A percentile compares a stretch with the other conserved stretches of the same genome.
Conservation (phyloP, 30 jellyfish, hydroid and myxozoan species). For the Turritopsis rubra region DNA sequence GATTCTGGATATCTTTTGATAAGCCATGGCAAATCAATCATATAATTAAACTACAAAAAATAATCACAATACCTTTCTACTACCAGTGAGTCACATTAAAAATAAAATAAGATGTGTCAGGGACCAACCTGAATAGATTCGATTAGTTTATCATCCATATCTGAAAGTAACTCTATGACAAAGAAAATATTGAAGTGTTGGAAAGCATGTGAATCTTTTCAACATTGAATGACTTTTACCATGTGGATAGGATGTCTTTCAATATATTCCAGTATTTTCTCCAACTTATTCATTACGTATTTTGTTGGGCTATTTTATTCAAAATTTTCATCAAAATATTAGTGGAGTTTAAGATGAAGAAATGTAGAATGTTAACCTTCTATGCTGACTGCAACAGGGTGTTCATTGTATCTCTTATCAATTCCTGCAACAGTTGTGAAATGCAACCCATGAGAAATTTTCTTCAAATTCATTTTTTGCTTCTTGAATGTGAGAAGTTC, state of each 20-base stretch:
- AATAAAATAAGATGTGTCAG: neutral
- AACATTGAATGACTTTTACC: no score
- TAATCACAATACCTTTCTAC: no score
- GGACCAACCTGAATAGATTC: constrained; percentile 72
- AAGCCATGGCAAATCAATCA: constrained; percentile 86
- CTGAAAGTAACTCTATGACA: constrained; percentile 43
- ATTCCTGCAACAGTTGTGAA: neutral
- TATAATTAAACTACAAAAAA: constrained; percentile 63
- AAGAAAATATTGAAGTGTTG: neutral
- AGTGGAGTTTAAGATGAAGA: neutral
- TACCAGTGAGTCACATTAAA: no score
- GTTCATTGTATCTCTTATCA: neutral
- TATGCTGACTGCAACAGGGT: neutral
- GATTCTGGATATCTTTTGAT: constrained; percentile 56
- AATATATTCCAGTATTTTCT: no score
- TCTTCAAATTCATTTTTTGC: neutral
- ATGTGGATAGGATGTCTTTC: no score
- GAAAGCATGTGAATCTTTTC: neutral
- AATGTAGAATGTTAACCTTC: neutral
- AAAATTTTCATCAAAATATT: no score
- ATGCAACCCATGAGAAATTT: neutral
- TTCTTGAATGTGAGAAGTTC: neutral
- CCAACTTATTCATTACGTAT: no score
- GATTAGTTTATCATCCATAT: constrained; percentile 32
- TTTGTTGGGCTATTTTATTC: no score